These are phyloP conservation scores for Diuraphis noxia DNA, from an alignment of 1,140 invertebrate species.

Conservation along the genomic window DNA sequence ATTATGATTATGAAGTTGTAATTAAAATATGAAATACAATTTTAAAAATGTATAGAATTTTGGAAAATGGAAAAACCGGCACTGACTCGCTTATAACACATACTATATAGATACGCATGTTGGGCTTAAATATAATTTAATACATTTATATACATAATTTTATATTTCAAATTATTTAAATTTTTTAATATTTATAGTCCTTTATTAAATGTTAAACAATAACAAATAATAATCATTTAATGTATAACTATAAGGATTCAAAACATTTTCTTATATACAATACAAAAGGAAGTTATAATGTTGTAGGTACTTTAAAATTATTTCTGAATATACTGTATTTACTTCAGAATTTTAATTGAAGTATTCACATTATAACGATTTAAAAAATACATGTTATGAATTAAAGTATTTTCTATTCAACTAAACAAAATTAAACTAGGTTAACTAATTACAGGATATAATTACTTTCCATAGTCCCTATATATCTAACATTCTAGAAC, in stretches of 20 bases:
- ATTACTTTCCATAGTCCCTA: too few species aligned
- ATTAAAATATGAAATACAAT: too few species aligned
- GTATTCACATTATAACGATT: neutral
- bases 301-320: too few species aligned
- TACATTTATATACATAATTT: neutral
- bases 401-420: neutral
- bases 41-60: too few species aligned
- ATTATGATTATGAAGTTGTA: too few species aligned
- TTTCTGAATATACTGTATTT: neutral
- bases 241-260: neutral
- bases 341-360: neutral
- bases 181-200: neutral
- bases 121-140: too few species aligned
- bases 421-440: neutral
- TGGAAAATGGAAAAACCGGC: too few species aligned
- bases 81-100: neutral
- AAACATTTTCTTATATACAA: neutral
- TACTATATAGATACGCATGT: neutral
- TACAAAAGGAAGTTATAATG: neutral
- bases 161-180: too few species aligned
- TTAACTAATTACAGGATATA: neutral
- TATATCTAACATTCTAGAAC: too few species aligned
- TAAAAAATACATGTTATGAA: neutral
- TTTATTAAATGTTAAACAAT: neutral
- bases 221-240: neutral